Base-by-base conservation (phyloP, 1,140 invertebrate genomes). In the Zaprionus taronus region DNA sequence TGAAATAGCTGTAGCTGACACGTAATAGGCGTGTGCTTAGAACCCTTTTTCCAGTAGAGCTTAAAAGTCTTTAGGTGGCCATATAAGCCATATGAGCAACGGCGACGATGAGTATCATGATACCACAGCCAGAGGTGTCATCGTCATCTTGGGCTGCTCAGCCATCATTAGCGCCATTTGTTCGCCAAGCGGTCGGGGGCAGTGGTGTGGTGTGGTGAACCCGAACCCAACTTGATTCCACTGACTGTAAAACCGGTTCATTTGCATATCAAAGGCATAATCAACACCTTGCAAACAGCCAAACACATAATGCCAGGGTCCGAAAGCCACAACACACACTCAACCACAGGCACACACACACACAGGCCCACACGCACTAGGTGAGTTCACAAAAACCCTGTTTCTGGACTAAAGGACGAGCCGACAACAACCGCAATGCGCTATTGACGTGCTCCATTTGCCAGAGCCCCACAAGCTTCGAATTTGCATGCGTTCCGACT, bases 261-360 rank as follows among this genome's bases (percentile, higher is more conserved):
- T 90, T 90, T 90, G 85, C 85, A 90, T 90, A 90, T 90, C 85
- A 90, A 90, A 90, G 82, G 85, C 85, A 85, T 90, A 90, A 90
- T 90, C 85, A 90, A 82, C 85, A 90, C 85, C 81, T 90, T 90
- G 62, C 78, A 72, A 85, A 85, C 74, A 65, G 61, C 17, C 67
- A 75, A 47, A 75, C 22, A 70, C 65, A 74, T 38, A 68, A 65
- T 61, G 47, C 51, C 78, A 71, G 73, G 47, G 66, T 83, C 78
- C 75, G 44, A 74, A 73, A 73, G 64, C 60, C 71, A 67, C 77
- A 56, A 38, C 38, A 38, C 56, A 61, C 64, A 64, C 31, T 22
- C 28, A 36, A 28, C 47, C 38, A 28, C 60, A 17, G n/a, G 58
- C 65, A 47, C 49, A 64, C 28, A 28, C 36, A 38, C 51, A 14